Percentiles rank a stretch among this genome's conserved stretches.
phyloP scores from a whole-genome alignment of 2,797 vertebrate genomes.

The Tapirus indicus region DNA sequence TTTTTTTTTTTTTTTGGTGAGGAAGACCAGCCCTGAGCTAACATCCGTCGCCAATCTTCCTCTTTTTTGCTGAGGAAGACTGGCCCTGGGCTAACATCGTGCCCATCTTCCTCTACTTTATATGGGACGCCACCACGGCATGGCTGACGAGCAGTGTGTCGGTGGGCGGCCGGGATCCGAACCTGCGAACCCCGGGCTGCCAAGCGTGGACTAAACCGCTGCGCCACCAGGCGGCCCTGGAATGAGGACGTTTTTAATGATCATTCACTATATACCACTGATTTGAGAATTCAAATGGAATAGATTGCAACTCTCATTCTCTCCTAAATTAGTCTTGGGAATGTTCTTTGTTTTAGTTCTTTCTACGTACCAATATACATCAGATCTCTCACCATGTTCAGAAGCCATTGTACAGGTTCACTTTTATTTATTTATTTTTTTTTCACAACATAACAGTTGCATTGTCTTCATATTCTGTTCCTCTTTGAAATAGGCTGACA shows the following conservation, averaged over 20 bases:
- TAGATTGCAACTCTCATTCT: neutral
- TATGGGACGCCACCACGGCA: no score
- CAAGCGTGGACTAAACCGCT: no score
- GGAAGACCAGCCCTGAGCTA: no score
- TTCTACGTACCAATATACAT: neutral
- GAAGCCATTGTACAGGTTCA: neutral
- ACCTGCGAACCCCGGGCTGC: no score
- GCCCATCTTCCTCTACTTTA: no score
- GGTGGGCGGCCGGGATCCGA: no score
- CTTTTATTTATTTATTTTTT: conserved; percentile 10
- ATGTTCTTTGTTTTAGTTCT: neutral
- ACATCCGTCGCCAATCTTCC: no score
- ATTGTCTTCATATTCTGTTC: neutral
- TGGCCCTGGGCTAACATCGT: no score
- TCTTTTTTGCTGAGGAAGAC: no score
- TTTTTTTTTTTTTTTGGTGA: no score
- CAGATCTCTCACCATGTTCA: neutral
- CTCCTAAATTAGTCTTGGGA: neutral
- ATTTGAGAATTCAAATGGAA: neutral
- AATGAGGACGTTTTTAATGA: neutral
- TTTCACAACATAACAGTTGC: neutral
- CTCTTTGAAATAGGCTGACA: neutral
- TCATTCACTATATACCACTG: neutral
- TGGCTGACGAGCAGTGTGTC: no score
- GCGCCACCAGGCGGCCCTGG: no score